These are phyloP conservation scores for Tanaodytes sp. DNA, from an alignment of 2,888 invertebrate species.

Conservation along the genomic window DNA sequence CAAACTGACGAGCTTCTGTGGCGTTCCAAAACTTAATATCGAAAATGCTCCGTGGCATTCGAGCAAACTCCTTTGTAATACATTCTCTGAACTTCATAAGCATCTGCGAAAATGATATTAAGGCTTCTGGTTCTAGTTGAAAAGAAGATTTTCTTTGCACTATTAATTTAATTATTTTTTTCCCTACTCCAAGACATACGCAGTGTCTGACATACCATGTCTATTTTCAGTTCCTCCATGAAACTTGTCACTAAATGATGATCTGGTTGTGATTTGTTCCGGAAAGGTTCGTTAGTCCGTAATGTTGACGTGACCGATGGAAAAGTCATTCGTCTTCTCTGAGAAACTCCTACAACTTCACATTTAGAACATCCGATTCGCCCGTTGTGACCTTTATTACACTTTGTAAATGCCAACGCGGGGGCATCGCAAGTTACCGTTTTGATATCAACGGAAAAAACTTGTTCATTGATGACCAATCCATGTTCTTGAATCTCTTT, in stretches of 20 bases:
- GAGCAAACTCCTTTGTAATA: constrained; percentile 14
- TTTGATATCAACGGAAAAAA: constrained; percentile 7
- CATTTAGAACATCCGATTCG: constrained; percentile 12
- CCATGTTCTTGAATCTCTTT: constrained; percentile 11
- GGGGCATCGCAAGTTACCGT: constrained; percentile 14
- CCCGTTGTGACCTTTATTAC: constrained; percentile 2
- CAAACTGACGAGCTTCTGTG: constrained; percentile 12
- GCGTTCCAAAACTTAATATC: constrained; percentile 21
- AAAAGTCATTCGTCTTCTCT: constrained; percentile 8
- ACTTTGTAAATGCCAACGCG: constrained; percentile 16
- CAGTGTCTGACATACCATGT: constrained; percentile 12
- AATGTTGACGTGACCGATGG: neutral
- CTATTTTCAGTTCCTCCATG: neutral
- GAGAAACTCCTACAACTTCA: constrained; percentile 5
- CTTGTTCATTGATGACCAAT: constrained; percentile 1
- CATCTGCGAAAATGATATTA: constrained; percentile 13
- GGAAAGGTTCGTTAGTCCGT: constrained; percentile 13
- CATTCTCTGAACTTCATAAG: constrained; percentile 16
- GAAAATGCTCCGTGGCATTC: constrained; percentile 17
- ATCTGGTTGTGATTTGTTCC: constrained; percentile 1
- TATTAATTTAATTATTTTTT: constrained; percentile 7
- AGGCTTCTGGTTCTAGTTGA: constrained; percentile 1
- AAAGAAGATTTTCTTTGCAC: neutral
- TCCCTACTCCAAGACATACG: constrained; percentile 10
- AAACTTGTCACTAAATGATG: constrained; percentile 3